A percentile compares a stretch with the other conserved stretches of the same genome.
Conservation (phyloP, 2,797 vertebrate species). For the Gorsachius magnificus region DNA sequence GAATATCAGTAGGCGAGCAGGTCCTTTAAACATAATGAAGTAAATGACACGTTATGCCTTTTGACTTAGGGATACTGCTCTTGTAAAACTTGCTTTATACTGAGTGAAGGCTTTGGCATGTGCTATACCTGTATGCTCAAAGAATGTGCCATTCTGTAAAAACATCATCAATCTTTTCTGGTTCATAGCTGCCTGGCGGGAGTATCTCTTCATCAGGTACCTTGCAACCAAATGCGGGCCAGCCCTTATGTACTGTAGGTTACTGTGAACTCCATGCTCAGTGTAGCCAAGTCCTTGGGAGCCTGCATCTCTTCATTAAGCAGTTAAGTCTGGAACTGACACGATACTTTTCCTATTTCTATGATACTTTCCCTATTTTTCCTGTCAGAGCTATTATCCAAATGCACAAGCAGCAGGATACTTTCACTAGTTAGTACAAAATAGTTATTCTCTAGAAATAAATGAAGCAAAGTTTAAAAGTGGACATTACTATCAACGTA, state of each 20-base stretch:
- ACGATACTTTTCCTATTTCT: fast-evolving
- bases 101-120: no score
- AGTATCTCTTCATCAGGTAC: neutral
- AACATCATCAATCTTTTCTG: fast-evolving
- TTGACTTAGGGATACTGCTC: neutral
- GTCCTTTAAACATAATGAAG: no score
- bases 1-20: no score
- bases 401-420: neutral
- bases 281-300: no score
- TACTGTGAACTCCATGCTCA: fast-evolving
- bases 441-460: neutral
- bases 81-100: no score
- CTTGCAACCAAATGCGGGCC: no score
- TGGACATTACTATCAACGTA: fast-evolving
- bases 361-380: neutral
- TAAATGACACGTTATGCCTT: fast-evolving
- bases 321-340: neutral
- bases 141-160: neutral
- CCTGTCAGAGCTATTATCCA: neutral
- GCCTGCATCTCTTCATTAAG: neutral
- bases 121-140: neutral
- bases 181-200: neutral
- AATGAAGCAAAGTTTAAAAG: neutral
- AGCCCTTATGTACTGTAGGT: no score
- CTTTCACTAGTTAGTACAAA: neutral